Base-by-base conservation (phyloP, 2,888 invertebrate genomes). In the Callyntrura sp. region DNA sequence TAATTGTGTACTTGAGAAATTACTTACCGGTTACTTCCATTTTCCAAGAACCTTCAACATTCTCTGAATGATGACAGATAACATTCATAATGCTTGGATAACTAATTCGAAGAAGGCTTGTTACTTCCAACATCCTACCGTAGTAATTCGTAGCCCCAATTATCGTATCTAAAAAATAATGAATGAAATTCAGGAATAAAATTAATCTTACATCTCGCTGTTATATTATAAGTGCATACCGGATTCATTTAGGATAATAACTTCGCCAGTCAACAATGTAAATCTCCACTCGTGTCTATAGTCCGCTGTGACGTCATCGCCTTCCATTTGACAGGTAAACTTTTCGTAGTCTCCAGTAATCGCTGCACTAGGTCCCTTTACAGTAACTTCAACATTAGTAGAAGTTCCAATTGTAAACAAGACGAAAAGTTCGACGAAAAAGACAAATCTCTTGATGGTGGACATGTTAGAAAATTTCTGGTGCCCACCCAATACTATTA, bases 301-400 rank as follows among this genome's bases (percentile, higher is more conserved):
- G 5, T 78, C 60, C n/a, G 28, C 1, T 25, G 5, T 48, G 6
- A 85, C 62, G 20, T 57, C 43, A 1, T 65, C 35, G 9, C 62
- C 65, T 12, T 68, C 68, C 11, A 81, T 28, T 0, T 78, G 57
- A 48, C 89, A 89, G 25, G 79, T 84, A 70, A 79, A 89, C 28
- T 65, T 78, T 68, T 89, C 89, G 28, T 48, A 89, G 45, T 89
- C 79, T 11, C 89, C 89, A 12, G 62, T 25, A 14, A 85, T 17
- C 5, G 14, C 78, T 17, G 2, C 17, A 3, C 23, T 48, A 8
- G 85, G 85, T 25, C 85, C 85, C 14, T 1, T 78, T 9, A 85
- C 48, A 20, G 5, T 11, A 0, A 83, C 17, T 8, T 83, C 79
- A n/a, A n/a, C n/a, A n/a, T n/a, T n/a, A n/a, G n/a, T n/a, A n/a